Evolutionary conservation across 1,140 invertebrate genomes (phyloP), one percentile per base, ranked within the genome.

Genomic region (Portunus trituberculatus): DNA sequence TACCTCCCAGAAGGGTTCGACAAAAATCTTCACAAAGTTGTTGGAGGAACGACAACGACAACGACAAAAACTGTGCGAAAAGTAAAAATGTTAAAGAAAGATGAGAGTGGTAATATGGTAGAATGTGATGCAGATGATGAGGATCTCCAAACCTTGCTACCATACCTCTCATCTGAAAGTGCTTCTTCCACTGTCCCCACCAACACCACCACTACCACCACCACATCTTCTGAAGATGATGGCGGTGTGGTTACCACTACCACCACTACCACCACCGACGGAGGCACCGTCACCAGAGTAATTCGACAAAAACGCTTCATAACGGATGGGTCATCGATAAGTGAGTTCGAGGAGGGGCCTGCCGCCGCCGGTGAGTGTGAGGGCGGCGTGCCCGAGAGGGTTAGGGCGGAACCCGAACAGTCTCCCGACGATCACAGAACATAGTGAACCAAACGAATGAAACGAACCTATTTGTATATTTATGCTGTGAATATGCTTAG

Each of bases 401-500:
- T 82, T 48, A 46, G 28, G 25, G 83, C 59, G 84, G 76, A 52
- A 90, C 67, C 32, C 67, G 88, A 45, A 4, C 48, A 91, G 32
- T 6, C 76, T 84, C 14, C 93, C 48, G 67, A 88, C 83, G 67
- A 84, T 59, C 94, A 89, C 46, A 88, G 76, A 67, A 93, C 90
- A 89, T 91, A 92, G 91, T 95, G 94, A 95, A 91, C 92, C 84
- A 87, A 59, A 48, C 88, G 88, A 92, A 93, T 95, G 32, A 92
- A 87, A 92, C 94, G 94, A 95, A 90, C 91, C 28, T n/a, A 67
- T 93, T n/a, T 92, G 91, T 95, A 95, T 92, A 88, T 92, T 92
- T 92, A 90, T 95, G 83, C 91, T 95, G 90, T 95, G 91, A 89
- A 92, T 95, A 45, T 95, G 94, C 94, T 95, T 92, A 52, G 32